Base-by-base conservation (phyloP, 2,888 invertebrate genomes). In the Eupeodes latifasciatus region DNA sequence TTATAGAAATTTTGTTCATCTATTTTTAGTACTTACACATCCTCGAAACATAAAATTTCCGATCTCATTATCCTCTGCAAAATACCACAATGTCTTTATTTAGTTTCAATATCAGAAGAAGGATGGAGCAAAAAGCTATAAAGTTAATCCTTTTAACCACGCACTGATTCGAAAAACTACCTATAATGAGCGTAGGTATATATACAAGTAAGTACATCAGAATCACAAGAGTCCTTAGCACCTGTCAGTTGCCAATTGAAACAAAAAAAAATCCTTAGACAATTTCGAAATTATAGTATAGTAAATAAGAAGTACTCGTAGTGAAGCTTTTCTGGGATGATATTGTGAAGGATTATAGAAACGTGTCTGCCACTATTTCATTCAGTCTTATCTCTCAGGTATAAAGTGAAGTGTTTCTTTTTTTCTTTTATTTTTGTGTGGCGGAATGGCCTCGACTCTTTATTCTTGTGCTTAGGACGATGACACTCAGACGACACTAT, bases 131-230 rank as follows among this genome's bases (percentile, higher is more conserved):
- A 12, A 57, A 27, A 19, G 19, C 11, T 55, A 57, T 27, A 27
- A 57, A 27, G 19, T 55, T 57, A 57, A 27, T 57, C 57, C 57
- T 12, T 57, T 12, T 27, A 57, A 12, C 27, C 12, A 55, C n/a
- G n/a, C n/a, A n/a, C 55, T 9, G 57, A 57, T 27, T 57, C 27
- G 5, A 27, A 57, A 57, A 57, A 27, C 57, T 57, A 57, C 19
- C 57, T 57, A 27, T 57, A 57, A 57, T 57, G 57, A 57, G 57
- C 57, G 27, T 57, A 27, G 40, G 40, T 40, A 40, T 40, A 40
- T 40, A 40, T 27, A 27, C 27, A 2, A 27, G 1, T 27, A 27
- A 27, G 27, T 27, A 27, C 27, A 27, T 27, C 57, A 57, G 12
- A 19, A 57, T 12, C 27, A 0, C 27, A 1, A 55, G 55, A 16